Base-by-base conservation (phyloP, 2,888 invertebrate genomes). In the Polyommatus icarus region DNA sequence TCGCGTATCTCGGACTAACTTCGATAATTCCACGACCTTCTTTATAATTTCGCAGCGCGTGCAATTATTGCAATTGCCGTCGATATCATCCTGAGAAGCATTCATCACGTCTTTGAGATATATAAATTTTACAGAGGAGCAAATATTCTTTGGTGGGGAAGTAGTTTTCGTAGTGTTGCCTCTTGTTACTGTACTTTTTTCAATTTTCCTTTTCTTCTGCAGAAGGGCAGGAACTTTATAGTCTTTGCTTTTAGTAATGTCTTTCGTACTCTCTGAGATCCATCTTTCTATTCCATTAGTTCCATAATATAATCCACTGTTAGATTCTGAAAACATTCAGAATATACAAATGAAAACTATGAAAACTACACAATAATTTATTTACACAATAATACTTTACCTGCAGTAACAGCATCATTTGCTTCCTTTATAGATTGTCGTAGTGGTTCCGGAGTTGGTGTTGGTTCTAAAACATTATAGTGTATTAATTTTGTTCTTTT, bases 171-270 rank as follows among this genome's bases (percentile, higher is more conserved):
- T 29, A 29, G 20, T n/a, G 18, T 10, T 75, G 8, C 75, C 50
- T 29, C 15, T 75, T 54, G 24, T 75, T 6, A 50, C 18, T 75
- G 75, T 15, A 75, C 54, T 75, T 50, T 75, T 75, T 7, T 75
- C 75, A 54, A 75, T 75, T 75, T 75, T 75, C 75, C 54, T 75
- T 54, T 75, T 75, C 75, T 54, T 75, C 54, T 75, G 75, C 50
- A 29, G 75, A 18, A 54, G 29, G 29, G 29, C 75, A 29, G 75
- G 75, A 29, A 54, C 50, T 54, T 75, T 75, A 54, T 50, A 75
- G 54, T 75, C 54, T 54, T 75, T 75, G 50, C 20, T 29, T 54
- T 75, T 54, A 46, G 75, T 75, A 29, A 75, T 75, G 7, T 75
- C 54, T 50, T 75, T 75, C 54, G 75, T 75, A 54, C 75, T 75